These are phyloP conservation scores for Thaleichthys pacificus DNA, from an alignment of 2,797 vertebrate species.

Conservation along the genomic window DNA sequence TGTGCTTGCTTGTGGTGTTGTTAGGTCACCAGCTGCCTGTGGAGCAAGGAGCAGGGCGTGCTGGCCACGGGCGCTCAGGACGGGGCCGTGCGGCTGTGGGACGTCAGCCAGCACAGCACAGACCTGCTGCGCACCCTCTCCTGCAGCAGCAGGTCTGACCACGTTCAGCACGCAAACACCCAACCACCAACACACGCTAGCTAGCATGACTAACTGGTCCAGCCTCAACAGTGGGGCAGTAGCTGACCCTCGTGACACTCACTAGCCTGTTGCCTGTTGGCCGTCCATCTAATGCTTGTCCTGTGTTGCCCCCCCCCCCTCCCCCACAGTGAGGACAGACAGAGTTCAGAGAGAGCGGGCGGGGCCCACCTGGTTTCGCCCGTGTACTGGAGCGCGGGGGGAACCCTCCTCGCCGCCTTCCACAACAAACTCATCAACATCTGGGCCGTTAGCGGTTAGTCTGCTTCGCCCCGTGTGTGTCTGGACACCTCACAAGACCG, in stretches of 20 bases:
- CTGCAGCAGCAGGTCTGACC: slow-evolving; percentile 68
- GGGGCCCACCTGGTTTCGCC: slow-evolving; percentile 69
- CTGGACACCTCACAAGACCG: neutral
- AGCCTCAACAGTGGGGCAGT: neutral
- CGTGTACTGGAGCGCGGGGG: slow-evolving; percentile 77
- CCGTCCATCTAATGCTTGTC: slow-evolving; percentile 1
- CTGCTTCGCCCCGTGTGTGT: no score
- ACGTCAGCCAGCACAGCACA: slow-evolving; percentile 64
- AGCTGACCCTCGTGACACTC: no score
- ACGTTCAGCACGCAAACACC: neutral
- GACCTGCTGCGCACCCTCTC: slow-evolving; percentile 75
- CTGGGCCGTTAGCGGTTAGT: slow-evolving; percentile 74
- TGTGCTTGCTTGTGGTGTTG: neutral
- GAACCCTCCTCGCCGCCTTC: slow-evolving; percentile 74
- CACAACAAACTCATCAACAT: slow-evolving; percentile 81
- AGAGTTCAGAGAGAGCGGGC: slow-evolving; percentile 58
- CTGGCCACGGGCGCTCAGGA: slow-evolving; percentile 79
- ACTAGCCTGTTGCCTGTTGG: no score
- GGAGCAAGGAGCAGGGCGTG: slow-evolving; percentile 74
- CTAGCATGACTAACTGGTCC: neutral
- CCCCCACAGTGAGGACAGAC: slow-evolving; percentile 61
- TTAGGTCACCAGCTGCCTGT: slow-evolving; percentile 77
- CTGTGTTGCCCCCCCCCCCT: neutral
- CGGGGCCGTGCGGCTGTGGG: slow-evolving; percentile 80
- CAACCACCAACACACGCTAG: neutral